These are phyloP conservation scores for Orgyia antiqua DNA, from an alignment of 2,888 invertebrate species.

Conservation along the genomic window DNA sequence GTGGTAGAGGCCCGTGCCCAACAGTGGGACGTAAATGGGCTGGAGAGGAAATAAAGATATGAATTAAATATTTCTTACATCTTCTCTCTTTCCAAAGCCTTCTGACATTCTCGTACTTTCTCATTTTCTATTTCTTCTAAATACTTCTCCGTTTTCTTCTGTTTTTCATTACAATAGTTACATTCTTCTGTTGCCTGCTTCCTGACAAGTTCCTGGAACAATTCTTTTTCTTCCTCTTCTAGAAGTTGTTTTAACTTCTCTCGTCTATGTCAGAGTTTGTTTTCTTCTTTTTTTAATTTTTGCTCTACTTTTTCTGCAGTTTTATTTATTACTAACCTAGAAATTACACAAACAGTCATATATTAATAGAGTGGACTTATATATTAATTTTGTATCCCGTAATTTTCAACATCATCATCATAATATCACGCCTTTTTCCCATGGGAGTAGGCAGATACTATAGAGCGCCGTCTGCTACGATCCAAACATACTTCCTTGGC, in stretches of 20 bases:
- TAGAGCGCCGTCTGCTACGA: no score
- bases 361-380: no score
- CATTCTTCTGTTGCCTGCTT: conserved; percentile 47
- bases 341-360: neutral
- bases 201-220: conserved; percentile 39
- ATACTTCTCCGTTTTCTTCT: conserved; percentile 35
- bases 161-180: conserved; percentile 45
- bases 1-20: no score
- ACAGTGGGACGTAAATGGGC: no score
- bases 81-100: conserved; percentile 61
- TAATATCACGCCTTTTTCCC: no score
- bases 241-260: conserved; percentile 44
- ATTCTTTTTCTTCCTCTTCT: conserved; percentile 44
- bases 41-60: no score
- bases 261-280: conserved; percentile 58
- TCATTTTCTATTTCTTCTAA: conserved; percentile 51
- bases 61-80: conserved; percentile 39
- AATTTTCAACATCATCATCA: no score
- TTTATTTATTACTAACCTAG: conserved; percentile 54
- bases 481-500: no score
- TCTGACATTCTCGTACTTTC: conserved; percentile 53
- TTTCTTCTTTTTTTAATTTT: conserved; percentile 50
- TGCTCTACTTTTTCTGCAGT: conserved; percentile 53
- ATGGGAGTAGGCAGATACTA: no score
- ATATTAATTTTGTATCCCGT: no score